phyloP scores from a whole-genome alignment of 1,140 invertebrate species.

The Bursaphelenchus mucronatus region DNA sequence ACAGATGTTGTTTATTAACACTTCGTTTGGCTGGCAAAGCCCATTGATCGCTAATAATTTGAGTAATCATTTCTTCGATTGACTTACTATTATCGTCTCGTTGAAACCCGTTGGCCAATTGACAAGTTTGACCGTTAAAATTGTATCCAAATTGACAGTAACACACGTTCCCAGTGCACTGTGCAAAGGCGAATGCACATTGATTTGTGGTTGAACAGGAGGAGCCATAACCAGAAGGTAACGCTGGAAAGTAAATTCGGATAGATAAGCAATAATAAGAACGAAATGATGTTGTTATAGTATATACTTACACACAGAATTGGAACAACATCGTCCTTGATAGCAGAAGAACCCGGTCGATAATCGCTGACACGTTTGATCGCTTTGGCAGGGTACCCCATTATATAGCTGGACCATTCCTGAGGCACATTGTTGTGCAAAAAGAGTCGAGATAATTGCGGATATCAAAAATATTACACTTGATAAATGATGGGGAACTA shows the following conservation, averaged over 20 bases:
- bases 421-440: slow-evolving; percentile 8
- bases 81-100: not conserved
- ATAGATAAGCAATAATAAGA: not conserved
- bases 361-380: slow-evolving; percentile 21
- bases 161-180: slow-evolving; percentile 20
- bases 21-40: slow-evolving; percentile 26
- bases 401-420: slow-evolving; percentile 26
- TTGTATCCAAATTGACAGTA: slow-evolving; percentile 18
- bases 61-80: not conserved
- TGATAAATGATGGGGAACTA: no score
- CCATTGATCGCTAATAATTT: not conserved
- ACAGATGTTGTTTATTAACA: slow-evolving; percentile 28
- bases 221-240: slow-evolving; percentile 23
- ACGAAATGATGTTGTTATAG: no score
- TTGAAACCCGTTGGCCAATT: slow-evolving; percentile 4
- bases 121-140: slow-evolving; percentile 20
- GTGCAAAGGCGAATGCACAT: slow-evolving; percentile 17
- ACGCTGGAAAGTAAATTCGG: slow-evolving; percentile 18
- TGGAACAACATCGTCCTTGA: slow-evolving; percentile 20
- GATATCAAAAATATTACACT: no score
- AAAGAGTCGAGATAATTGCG: no score
- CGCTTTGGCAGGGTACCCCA: slow-evolving; percentile 23
- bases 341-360: slow-evolving; percentile 22
- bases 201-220: slow-evolving; percentile 17
- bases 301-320: slow-evolving; percentile 27